phyloP scores from a whole-genome alignment of 37 sponge, comb jelly and placozoan species.

The Eunapius fragilis region DNA sequence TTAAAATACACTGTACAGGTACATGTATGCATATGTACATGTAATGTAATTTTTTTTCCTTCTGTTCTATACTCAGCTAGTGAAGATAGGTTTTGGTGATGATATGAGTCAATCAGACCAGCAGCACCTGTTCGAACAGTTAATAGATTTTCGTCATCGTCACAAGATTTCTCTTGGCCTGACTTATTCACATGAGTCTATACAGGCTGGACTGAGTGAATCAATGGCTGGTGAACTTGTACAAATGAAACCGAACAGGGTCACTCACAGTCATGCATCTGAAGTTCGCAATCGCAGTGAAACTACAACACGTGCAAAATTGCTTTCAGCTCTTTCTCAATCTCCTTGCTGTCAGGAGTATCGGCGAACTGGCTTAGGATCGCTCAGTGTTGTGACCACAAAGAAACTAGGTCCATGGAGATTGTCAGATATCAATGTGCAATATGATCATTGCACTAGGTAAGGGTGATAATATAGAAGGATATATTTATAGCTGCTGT shows the following conservation, averaged over 20 bases:
- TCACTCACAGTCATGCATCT: background rate
- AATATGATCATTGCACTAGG: constrained; percentile 78
- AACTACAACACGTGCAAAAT: constrained; percentile 35
- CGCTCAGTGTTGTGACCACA: constrained; percentile 46
- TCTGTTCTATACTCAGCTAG: constrained; percentile 63
- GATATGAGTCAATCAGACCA: constrained; percentile 55
- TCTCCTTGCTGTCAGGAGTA: constrained; percentile 73
- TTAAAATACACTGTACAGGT: no score
- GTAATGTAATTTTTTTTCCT: no score
- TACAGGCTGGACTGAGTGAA: background rate
- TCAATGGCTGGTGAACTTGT: background rate
- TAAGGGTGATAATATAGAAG: no score
- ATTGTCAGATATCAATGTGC: constrained; percentile 67
- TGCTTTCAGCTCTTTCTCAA: constrained; percentile 52
- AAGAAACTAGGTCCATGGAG: constrained; percentile 67
- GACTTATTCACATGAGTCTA: background rate
- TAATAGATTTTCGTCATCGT: constrained; percentile 45
- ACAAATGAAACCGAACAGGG: background rate
- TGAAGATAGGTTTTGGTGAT: constrained; percentile 81
- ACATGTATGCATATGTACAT: background rate
- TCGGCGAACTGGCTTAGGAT: constrained; percentile 52
- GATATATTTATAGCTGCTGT: no score
- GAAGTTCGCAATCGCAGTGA: background rate
- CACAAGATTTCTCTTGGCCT: constrained; percentile 39
- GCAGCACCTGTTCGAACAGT: constrained; percentile 33